phyloP scores from a whole-genome alignment of 37 sponge, comb jelly and placozoan species.

The Diacarnus erythraeanus region DNA sequence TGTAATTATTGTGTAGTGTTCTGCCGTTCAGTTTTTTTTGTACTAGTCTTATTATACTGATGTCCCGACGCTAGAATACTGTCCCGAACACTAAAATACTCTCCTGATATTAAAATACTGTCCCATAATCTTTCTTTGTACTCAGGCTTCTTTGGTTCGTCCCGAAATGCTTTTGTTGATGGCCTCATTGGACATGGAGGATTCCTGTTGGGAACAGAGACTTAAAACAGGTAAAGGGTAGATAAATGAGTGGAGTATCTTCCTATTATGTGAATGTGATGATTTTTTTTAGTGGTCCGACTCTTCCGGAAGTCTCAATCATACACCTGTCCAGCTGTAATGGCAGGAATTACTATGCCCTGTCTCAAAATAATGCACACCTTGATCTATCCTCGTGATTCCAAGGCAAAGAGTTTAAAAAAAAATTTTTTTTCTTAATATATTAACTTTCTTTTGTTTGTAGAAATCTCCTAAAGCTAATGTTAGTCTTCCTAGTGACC shows the following conservation, averaged over 20 bases:
- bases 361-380: slow-evolving; percentile 74
- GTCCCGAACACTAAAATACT: too few relatives aligned
- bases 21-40: neutral
- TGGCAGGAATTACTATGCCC: slow-evolving; percentile 79
- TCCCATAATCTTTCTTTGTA: neutral
- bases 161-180: slow-evolving; percentile 79
- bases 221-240: slow-evolving; percentile 65
- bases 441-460: neutral
- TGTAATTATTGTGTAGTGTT: neutral
- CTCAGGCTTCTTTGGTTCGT: slow-evolving; percentile 60
- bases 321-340: slow-evolving; percentile 79
- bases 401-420: neutral
- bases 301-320: slow-evolving; percentile 65
- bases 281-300: slow-evolving; percentile 49
- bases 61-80: too few relatives aligned
- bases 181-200: slow-evolving; percentile 72
- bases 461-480: slow-evolving; percentile 12
- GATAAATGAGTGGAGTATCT: neutral
- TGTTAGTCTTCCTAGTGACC: slow-evolving; percentile 3
- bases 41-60: neutral
- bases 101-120: neutral
- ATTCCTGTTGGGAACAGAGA: slow-evolving; percentile 87
- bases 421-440: neutral
- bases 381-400: slow-evolving; percentile 34
- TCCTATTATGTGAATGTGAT: neutral